Conservation (phyloP, 2,888 invertebrate genomes). For the Metopia argyrocephala region DNA sequence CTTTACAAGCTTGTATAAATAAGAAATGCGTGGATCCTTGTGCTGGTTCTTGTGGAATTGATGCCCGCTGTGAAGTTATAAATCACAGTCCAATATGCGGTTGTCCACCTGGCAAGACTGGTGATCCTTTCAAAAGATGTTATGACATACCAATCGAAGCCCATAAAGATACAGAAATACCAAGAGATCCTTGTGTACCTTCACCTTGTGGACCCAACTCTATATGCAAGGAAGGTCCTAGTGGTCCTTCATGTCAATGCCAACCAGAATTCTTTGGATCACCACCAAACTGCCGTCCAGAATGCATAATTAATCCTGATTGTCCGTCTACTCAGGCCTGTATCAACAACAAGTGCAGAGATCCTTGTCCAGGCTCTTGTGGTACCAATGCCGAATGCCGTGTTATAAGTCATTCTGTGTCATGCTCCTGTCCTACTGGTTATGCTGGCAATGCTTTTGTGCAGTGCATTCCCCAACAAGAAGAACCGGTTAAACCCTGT, state of each 20-base stretch:
- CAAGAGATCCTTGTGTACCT: conserved; percentile 84
- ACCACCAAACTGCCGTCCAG: conserved; percentile 90
- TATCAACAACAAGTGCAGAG: conserved; percentile 87
- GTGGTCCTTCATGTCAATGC: conserved; percentile 87
- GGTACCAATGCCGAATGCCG: conserved; percentile 89
- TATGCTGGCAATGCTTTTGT: conserved; percentile 91
- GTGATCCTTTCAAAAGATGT: conserved; percentile 89
- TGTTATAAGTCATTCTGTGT: conserved; percentile 88
- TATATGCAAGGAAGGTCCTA: conserved; percentile 83
- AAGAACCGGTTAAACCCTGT: conserved; percentile 84
- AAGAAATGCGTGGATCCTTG: conserved; percentile 87
- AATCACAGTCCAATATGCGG: conserved; percentile 86
- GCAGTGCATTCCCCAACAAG: conserved; percentile 83
- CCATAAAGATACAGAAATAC: conserved; percentile 72
- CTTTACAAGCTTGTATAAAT: conserved; percentile 83
- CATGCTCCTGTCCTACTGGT: conserved; percentile 87
- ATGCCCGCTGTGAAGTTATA: conserved; percentile 85
- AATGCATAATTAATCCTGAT: conserved; percentile 90
- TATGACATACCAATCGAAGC: conserved; percentile 80
- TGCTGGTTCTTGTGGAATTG: conserved; percentile 85
- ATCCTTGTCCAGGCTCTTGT: conserved; percentile 91
- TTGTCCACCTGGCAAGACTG: conserved; percentile 83
- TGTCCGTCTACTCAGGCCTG: conserved; percentile 88
- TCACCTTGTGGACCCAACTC: conserved; percentile 92
- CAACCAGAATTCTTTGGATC: conserved; percentile 87